Percentiles rank a stretch among this genome's conserved stretches.
Conservation (phyloP, 1,140 invertebrate genomes). For the Neuroterus valhalla region DNA sequence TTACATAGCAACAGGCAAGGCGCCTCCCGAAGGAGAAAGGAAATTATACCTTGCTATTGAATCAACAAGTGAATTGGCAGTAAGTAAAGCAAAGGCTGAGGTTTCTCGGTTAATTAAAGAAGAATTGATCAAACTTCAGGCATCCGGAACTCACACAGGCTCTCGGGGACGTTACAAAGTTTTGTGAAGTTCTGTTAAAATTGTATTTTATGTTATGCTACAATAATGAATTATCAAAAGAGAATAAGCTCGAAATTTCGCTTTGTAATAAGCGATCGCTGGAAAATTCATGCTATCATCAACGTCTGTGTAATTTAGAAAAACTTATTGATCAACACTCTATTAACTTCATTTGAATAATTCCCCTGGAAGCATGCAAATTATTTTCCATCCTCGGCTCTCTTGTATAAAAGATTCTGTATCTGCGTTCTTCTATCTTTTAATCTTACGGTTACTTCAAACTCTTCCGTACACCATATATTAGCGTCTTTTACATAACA, state of each 20-base stretch:
- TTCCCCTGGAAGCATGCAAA: too few relatives aligned
- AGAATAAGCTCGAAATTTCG: not conserved
- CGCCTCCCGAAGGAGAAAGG: conserved; percentile 93
- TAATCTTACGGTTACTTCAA: too few relatives aligned
- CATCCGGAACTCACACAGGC: conserved; percentile 88
- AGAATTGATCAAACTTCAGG: conserved; percentile 94
- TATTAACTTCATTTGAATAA: too few relatives aligned
- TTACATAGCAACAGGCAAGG: conserved; percentile 93
- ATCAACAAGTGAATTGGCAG: conserved; percentile 96
- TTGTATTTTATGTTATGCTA: conserved; percentile 37
- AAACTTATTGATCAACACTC: too few relatives aligned
- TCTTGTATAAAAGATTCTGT: too few relatives aligned
- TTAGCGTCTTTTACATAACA: too few relatives aligned
- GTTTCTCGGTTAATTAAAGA: conserved; percentile 98
- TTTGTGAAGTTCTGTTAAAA: conserved; percentile 77
- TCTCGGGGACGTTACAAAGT: conserved; percentile 98
- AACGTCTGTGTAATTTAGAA: too few relatives aligned
- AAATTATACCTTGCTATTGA: conserved; percentile 99
- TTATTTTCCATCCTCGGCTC: too few relatives aligned
- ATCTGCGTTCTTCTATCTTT: too few relatives aligned
- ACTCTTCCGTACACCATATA: too few relatives aligned
- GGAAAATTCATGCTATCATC: too few relatives aligned
- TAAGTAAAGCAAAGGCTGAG: conserved; percentile 98
- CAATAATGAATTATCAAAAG: conserved; percentile 4
- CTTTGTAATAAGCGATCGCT: too few relatives aligned